phyloP scores from a whole-genome alignment of 2,888 invertebrate genomes.

The Atrina japonica region DNA sequence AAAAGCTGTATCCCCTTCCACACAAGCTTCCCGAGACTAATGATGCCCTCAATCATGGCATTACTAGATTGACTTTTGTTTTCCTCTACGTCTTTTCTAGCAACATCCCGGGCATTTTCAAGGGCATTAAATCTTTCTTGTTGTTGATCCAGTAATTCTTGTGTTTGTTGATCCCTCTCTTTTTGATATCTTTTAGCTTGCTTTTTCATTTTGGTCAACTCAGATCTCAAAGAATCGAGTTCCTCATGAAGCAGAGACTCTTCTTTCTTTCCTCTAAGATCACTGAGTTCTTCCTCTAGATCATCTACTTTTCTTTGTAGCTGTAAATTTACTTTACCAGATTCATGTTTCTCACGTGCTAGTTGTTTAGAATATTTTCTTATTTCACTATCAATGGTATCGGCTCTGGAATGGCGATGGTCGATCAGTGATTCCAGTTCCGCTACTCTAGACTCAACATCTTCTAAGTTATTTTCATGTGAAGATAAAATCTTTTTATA shows the following conservation, averaged over 20 bases:
- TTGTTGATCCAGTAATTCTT: conserved; percentile 11
- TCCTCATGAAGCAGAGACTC: background rate
- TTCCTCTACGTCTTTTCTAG: conserved; percentile 22
- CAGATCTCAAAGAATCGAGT: conserved; percentile 2
- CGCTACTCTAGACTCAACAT: conserved; percentile 1
- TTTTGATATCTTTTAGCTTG: conserved; percentile 3
- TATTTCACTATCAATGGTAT: conserved; percentile 2
- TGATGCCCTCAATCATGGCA: conserved; percentile 14
- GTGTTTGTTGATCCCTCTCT: conserved; percentile 18
- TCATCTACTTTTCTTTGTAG: background rate
- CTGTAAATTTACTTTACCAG: conserved; percentile 13
- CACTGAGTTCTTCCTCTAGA: conserved; percentile 4
- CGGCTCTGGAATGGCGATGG: background rate
- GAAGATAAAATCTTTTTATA: conserved; percentile 5
- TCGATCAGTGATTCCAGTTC: conserved; percentile 19
- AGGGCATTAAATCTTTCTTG: conserved; percentile 13
- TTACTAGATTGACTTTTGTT: conserved; percentile 8
- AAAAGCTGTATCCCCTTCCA: conserved; percentile 28
- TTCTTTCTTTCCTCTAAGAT: background rate
- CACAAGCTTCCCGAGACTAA: conserved; percentile 17
- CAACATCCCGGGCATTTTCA: conserved; percentile 18
- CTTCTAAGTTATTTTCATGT: conserved; percentile 9
- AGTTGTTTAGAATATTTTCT: conserved; percentile 2
- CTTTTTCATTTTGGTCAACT: conserved; percentile 9
- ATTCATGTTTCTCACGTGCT: background rate